These are phyloP conservation scores for Acanthisitta chloris DNA, from an alignment of 2,113 vertebrate genomes.

Conservation along the genomic window DNA sequence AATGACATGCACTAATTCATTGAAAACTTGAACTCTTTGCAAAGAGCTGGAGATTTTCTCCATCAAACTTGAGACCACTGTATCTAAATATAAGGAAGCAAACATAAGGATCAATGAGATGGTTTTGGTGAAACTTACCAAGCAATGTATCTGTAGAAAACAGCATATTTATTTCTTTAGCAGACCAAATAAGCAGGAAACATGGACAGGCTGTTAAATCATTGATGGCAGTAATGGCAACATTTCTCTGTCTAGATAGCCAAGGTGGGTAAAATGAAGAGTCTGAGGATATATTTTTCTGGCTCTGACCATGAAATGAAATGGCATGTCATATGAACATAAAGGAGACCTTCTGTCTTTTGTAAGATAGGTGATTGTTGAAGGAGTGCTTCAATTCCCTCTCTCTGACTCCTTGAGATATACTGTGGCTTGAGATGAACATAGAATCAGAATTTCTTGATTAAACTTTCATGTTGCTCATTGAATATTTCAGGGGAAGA, in stretches of 20 bases:
- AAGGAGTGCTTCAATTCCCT: not conserved
- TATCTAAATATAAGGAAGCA: not conserved
- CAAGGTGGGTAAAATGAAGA: not conserved
- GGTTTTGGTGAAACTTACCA: not conserved
- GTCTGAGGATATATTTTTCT: not conserved
- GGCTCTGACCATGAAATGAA: not conserved
- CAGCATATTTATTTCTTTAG: not conserved
- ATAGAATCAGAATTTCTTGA: not conserved
- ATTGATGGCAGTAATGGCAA: not conserved
- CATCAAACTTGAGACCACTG: not conserved
- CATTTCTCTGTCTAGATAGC: not conserved
- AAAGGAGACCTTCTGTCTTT: not conserved
- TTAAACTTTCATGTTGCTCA: not conserved
- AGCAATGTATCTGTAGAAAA: fast-evolving
- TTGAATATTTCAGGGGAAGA: not conserved
- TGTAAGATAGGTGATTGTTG: not conserved
- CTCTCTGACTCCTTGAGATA: not conserved
- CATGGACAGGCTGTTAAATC: not conserved
- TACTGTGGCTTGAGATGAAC: not conserved
- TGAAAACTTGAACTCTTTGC: not conserved
- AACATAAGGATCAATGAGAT: not conserved
- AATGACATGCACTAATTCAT: not conserved
- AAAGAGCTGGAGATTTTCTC: not conserved
- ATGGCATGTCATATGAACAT: not conserved
- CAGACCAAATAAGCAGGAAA: not conserved